A percentile compares a stretch with the other conserved stretches of the same genome.
phyloP scores from a whole-genome alignment of 2,888 invertebrate genomes.

The Cepaea hortensis region DNA sequence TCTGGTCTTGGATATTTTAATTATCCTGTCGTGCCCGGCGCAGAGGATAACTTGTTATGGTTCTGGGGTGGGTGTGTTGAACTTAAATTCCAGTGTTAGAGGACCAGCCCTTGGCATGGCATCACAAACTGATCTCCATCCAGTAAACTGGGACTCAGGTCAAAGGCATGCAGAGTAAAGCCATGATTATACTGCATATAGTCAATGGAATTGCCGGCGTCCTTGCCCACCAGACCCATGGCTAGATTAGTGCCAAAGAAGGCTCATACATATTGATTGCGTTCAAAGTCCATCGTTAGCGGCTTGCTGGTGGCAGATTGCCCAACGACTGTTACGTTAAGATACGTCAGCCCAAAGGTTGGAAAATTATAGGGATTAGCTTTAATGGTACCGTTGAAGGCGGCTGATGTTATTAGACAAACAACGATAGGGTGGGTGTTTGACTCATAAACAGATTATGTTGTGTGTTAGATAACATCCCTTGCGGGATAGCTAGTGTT shows the following conservation, averaged over 20 bases:
- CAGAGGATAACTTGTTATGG: background rate
- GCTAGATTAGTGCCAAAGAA: too few species aligned
- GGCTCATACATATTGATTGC: background rate
- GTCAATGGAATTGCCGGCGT: too few species aligned
- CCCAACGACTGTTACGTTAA: constrained; percentile 25
- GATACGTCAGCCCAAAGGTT: constrained; percentile 2
- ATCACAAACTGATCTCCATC: constrained; percentile 30
- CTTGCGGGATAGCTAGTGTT: background rate
- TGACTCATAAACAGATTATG: constrained; percentile 33
- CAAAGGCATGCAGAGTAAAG: constrained; percentile 8
- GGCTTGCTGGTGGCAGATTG: constrained; percentile 29
- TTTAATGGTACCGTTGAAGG: constrained; percentile 33
- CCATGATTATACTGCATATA: too few species aligned
- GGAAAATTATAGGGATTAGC: constrained; percentile 45
- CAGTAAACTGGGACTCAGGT: constrained; percentile 2
- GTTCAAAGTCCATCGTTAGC: constrained; percentile 17
- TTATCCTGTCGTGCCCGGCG: background rate
- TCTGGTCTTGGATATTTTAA: background rate
- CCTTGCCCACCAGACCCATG: too few species aligned
- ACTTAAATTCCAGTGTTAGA: background rate
- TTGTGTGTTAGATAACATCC: background rate
- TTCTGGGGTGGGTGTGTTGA: background rate
- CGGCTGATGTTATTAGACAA: constrained; percentile 11
- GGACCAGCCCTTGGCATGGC: background rate
- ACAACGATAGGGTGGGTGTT: constrained; percentile 28